Evolutionary conservation across 2,888 invertebrate species (phyloP), one percentile per base, ranked within the genome.

Genomic region (Himalopsyche japonica): DNA sequence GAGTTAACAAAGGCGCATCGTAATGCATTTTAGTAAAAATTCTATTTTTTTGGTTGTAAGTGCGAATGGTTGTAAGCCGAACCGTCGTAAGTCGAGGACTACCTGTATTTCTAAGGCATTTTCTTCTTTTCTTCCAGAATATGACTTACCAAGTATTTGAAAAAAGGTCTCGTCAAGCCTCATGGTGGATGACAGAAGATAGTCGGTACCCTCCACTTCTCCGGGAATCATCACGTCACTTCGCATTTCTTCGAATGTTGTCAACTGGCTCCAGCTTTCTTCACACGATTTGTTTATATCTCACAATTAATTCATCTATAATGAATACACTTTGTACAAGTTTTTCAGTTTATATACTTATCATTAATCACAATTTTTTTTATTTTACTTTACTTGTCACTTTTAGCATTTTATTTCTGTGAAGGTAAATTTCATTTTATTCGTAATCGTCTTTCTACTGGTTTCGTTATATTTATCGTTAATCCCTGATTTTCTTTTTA

Each of bases 131-230:
- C n/a, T n/a, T 32, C n/a, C 5, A 43, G 20, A 48, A 43, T 47
- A 20, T 1, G 57, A 92, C 94, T 93, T 88, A 94, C 94, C 94
- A 76, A 94, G 91, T 88, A 94, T 93, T 90, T 93, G 94, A 89
- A 94, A 92, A 89, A 93, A 93, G 89, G 92, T 93, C 87, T 94
- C 94, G 88, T 94, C 94, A 83, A 94, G 89, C 88, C 93, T 91
- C 90, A 94, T 94, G 20, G 94, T 94, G 87, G 94, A 93, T 87
- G 93, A 94, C 85, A 94, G 91, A 86, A 94, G 91, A 89, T 93
- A 94, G 89, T 94, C 94, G 6, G 93, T 93, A 88, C 93, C 93
- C 89, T 94, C 94, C 88, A 94, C 90, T 90, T 94, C 94, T 87
- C 91, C 92, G 79, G 92, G 92, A 86, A 89, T 90, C 88, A 92